phyloP scores from a whole-genome alignment of 2,888 invertebrate genomes.

The Elegia similella region DNA sequence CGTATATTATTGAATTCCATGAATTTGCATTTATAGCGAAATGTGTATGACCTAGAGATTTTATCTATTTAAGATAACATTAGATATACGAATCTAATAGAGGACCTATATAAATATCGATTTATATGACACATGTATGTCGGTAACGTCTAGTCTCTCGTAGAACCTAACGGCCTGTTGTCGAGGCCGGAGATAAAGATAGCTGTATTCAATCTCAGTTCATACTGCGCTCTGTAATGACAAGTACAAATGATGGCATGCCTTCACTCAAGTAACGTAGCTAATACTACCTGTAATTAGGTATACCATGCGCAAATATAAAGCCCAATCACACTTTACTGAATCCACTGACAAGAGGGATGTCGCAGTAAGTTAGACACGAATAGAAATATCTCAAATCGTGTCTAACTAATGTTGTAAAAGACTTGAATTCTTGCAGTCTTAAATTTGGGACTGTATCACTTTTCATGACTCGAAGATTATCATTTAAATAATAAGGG shows the following conservation, averaged over 20 bases:
- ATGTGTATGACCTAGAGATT: slow-evolving; percentile 80
- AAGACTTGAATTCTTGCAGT: no score
- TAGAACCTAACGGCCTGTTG: slow-evolving; percentile 52
- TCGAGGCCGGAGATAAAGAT: slow-evolving; percentile 43
- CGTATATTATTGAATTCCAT: slow-evolving; percentile 77
- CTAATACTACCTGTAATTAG: slow-evolving; percentile 35
- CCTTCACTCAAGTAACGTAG: slow-evolving; percentile 55
- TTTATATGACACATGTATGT: slow-evolving; percentile 60
- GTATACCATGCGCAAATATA: slow-evolving; percentile 23
- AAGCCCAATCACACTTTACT: no score
- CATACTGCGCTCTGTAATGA: slow-evolving; percentile 59
- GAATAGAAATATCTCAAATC: no score
- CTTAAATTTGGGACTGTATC: no score
- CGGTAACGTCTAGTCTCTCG: slow-evolving; percentile 74
- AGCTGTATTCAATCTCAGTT: slow-evolving; percentile 54
- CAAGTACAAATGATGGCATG: slow-evolving; percentile 76
- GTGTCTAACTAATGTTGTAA: no score
- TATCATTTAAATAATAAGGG: no score
- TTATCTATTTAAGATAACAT: slow-evolving; percentile 75
- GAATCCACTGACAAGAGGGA: no score
- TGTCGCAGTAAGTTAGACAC: no score
- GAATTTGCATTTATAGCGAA: slow-evolving; percentile 82
- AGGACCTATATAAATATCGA: slow-evolving; percentile 63
- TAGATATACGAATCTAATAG: slow-evolving; percentile 62
- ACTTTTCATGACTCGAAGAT: no score